Evolutionary conservation across 2,113 vertebrate genomes (phyloP).

Genomic region (Microtus pennsylvanicus): DNA sequence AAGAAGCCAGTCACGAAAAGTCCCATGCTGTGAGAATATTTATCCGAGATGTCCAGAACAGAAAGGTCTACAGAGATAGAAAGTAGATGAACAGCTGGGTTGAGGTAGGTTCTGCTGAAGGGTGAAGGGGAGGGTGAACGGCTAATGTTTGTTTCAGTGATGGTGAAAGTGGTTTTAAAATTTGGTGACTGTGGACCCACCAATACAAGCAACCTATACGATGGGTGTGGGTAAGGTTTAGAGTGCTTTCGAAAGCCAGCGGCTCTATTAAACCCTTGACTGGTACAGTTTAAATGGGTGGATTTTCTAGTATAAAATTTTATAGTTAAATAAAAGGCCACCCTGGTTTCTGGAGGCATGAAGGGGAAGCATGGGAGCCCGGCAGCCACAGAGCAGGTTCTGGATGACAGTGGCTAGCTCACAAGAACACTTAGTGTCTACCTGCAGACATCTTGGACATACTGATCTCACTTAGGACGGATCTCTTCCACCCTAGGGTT

Average conservation of each 20-base stretch:
- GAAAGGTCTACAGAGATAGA: neutral
- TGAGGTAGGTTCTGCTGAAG: neutral
- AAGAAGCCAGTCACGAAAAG: neutral
- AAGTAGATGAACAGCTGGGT: neutral
- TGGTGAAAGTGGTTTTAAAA: neutral
- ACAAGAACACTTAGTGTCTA: accelerated
- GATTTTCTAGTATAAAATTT: neutral
- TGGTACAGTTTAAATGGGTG: neutral
- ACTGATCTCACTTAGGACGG: neutral
- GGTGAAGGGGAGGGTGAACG: neutral
- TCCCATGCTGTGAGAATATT: accelerated
- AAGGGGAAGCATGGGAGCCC: neutral
- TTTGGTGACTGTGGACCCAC: no score
- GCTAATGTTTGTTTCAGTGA: neutral
- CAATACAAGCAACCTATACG: neutral
- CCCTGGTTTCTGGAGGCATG: neutral
- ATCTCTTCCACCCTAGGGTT: neutral
- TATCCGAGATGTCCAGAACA: neutral
- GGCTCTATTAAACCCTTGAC: neutral
- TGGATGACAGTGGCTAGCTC: neutral
- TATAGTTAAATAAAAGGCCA: neutral
- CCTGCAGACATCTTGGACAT: accelerated
- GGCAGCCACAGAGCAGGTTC: accelerated
- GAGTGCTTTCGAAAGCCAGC: neutral
- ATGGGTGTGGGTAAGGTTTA: neutral